Percentiles rank a stretch among this genome's conserved stretches.
Evolutionary conservation across 2,113 vertebrate species (phyloP).

Genomic region (Chrysemys picta): DNA sequence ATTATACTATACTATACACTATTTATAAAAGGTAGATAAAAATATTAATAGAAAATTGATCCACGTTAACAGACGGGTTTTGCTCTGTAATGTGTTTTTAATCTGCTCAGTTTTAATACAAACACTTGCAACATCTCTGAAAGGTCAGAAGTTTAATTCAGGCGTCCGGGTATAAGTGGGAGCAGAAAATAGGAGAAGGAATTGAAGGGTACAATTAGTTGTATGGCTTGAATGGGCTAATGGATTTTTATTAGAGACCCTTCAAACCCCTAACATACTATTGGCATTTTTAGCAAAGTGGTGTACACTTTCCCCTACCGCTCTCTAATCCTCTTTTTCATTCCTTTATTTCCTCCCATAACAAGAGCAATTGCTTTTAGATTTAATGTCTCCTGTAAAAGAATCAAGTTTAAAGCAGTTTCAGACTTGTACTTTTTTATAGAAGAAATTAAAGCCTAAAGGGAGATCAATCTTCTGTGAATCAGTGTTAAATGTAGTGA

Average conservation of each 20-base stretch:
- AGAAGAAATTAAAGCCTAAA: neutral
- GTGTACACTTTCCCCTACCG: neutral
- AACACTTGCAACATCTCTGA: neutral
- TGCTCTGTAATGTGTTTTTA: neutral
- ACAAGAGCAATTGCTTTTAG: neutral
- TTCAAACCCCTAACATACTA: neutral
- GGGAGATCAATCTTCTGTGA: neutral
- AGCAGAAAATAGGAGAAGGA: neutral
- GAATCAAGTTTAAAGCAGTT: neutral
- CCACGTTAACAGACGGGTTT: neutral
- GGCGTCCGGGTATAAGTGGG: neutral
- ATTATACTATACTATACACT: neutral
- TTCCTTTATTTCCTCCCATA: accelerated
- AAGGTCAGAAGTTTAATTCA: neutral
- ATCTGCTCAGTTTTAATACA: neutral
- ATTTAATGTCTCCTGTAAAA: neutral
- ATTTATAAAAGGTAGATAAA: neutral
- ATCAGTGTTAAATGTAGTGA: neutral
- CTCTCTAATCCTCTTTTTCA: neutral
- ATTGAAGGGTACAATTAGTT: neutral
- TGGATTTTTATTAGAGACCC: neutral
- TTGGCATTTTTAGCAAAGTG: neutral
- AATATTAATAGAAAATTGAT: neutral
- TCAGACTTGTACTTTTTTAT: neutral
- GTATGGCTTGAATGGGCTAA: neutral